These are phyloP conservation scores for Anomalospiza imberbis DNA, from an alignment of 2,797 vertebrate genomes.

Conservation along the genomic window DNA sequence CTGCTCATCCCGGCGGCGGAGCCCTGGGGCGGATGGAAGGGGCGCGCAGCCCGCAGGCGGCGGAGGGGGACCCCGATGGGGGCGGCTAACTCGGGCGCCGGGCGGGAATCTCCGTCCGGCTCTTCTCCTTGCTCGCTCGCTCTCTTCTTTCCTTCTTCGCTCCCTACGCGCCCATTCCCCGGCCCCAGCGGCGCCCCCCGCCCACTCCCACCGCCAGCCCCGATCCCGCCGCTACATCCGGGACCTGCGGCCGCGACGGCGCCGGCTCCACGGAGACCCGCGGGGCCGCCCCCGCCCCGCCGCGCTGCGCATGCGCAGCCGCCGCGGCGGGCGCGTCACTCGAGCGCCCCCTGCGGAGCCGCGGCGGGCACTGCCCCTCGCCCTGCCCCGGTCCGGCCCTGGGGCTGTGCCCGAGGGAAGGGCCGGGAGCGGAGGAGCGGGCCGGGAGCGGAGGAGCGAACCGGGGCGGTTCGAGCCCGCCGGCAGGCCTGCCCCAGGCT, in stretches of 20 bases:
- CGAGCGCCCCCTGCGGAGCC: background rate
- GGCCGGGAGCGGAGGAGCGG: too few species aligned
- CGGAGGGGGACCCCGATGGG: slow-evolving; percentile 12
- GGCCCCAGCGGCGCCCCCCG: background rate
- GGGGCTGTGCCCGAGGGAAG: background rate
- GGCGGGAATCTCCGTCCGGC: background rate
- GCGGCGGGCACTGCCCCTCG: background rate
- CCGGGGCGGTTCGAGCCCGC: accelerated
- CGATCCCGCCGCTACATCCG: slow-evolving; percentile 66
- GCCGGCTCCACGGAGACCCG: background rate
- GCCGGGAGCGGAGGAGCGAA: accelerated
- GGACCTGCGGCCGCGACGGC: background rate
- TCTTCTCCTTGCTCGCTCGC: background rate
- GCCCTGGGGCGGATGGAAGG: background rate
- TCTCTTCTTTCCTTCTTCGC: background rate
- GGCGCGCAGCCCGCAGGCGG: slow-evolving; percentile 26
- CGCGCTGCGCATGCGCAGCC: background rate
- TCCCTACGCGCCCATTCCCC: background rate
- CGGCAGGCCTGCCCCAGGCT: background rate
- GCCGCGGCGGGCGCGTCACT: background rate
- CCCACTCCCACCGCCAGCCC: background rate
- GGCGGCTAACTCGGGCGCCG: slow-evolving; percentile 9
- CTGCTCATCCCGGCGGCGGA: slow-evolving; percentile 83
- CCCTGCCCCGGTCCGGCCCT: too few species aligned
- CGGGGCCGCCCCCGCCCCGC: background rate